These are phyloP conservation scores for Paratilapia polleni DNA, from an alignment of 2,113 vertebrate genomes.

Conservation along the genomic window DNA sequence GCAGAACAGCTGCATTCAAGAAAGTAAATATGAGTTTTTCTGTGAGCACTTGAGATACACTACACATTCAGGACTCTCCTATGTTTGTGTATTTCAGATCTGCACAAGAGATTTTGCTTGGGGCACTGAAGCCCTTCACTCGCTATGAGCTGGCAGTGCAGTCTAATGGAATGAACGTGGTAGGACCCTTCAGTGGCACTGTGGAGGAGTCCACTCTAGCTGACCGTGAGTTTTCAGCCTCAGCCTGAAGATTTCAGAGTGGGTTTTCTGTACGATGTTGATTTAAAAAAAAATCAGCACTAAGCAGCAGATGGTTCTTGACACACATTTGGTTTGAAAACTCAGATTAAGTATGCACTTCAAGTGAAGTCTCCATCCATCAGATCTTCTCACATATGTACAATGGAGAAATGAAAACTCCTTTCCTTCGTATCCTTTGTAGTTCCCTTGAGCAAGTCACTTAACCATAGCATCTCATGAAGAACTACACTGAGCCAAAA, in stretches of 20 bases:
- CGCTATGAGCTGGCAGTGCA: constrained; percentile 95
- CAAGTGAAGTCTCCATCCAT: neutral
- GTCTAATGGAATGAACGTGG: constrained; percentile 88
- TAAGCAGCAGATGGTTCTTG: neutral
- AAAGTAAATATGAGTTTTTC: neutral
- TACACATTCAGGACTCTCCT: neutral
- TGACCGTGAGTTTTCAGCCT: constrained; percentile 86
- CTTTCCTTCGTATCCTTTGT: neutral
- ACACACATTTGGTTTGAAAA: neutral
- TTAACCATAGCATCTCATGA: neutral
- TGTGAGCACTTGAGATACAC: neutral
- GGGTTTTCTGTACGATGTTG: neutral
- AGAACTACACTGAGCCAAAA: neutral
- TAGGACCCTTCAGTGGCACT: constrained; percentile 90
- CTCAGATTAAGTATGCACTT: neutral
- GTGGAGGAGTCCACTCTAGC: constrained; percentile 91
- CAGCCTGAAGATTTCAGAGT: neutral
- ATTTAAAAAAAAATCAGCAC: neutral
- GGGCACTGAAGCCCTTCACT: constrained; percentile 92
- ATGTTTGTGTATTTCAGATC: constrained; percentile 79
- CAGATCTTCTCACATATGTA: neutral
- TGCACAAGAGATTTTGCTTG: constrained; percentile 90
- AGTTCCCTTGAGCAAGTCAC: neutral
- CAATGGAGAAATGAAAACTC: neutral
- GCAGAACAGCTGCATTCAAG: neutral